These are phyloP conservation scores for Paratrypauchen microcephalus DNA, from an alignment of 2,797 vertebrate genomes.

Conservation along the genomic window DNA sequence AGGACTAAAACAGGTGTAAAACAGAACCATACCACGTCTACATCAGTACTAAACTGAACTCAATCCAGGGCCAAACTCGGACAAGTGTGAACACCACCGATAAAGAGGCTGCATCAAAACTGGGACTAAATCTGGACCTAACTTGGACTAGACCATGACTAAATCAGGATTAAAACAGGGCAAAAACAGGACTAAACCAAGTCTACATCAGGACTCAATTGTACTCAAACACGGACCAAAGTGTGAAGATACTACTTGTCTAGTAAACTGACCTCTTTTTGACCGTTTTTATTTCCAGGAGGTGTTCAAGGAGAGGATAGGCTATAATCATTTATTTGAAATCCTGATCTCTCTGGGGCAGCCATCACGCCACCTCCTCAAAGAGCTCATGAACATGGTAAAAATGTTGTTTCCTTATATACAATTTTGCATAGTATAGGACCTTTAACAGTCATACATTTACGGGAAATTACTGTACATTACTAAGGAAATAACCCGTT, in stretches of 20 bases:
- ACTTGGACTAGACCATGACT: too few species aligned
- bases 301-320: conserved; percentile 97
- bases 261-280: background rate
- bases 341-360: conserved; percentile 92
- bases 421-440: too few species aligned
- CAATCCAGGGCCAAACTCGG: too few species aligned
- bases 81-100: too few species aligned
- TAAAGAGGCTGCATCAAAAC: too few species aligned
- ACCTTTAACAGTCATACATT: too few species aligned
- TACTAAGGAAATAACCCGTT: background rate
- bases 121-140: too few species aligned
- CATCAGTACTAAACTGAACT: too few species aligned
- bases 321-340: conserved; percentile 93
- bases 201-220: background rate
- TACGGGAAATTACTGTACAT: too few species aligned
- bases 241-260: background rate
- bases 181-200: background rate
- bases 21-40: too few species aligned
- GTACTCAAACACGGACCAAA: background rate
- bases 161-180: too few species aligned
- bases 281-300: conserved; percentile 74
- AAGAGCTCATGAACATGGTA: conserved; percentile 99
- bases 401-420: conserved; percentile 26
- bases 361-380: conserved; percentile 87
- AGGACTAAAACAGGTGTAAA: too few species aligned